A percentile compares a stretch with the other conserved stretches of the same genome.
phyloP scores from a whole-genome alignment of 2,113 vertebrate species.

The Corynorhinus townsendii region DNA sequence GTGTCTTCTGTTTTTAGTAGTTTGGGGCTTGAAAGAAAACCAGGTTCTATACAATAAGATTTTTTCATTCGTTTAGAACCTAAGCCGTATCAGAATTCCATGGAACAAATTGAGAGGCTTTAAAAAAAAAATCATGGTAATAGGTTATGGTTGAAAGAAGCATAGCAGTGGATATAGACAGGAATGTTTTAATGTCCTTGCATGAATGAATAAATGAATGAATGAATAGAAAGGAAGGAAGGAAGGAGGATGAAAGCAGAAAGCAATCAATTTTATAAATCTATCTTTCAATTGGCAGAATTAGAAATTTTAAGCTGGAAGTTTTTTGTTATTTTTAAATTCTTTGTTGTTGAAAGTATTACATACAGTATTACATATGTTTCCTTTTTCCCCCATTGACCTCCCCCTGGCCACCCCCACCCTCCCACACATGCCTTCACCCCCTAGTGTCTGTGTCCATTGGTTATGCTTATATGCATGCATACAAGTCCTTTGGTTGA shows the following conservation, averaged over 20 bases:
- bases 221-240: background rate
- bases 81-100: slow-evolving; percentile 3
- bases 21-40: background rate
- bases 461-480: too few species aligned
- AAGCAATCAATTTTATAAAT: slow-evolving; percentile 21
- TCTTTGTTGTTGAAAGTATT: too few species aligned
- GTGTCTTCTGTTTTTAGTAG: background rate
- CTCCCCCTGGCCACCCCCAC: too few species aligned
- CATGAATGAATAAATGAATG: background rate
- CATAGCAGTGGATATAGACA: background rate
- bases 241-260: background rate
- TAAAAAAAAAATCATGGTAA: background rate
- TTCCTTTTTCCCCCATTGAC: too few species aligned
- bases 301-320: background rate
- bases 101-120: background rate
- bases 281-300: background rate
- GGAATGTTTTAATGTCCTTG: slow-evolving; percentile 23
- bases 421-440: too few species aligned
- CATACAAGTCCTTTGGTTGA: too few species aligned
- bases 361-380: too few species aligned
- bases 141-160: slow-evolving; percentile 35
- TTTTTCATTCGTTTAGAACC: background rate
- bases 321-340: background rate
- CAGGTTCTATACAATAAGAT: background rate
- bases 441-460: too few species aligned